Base-by-base conservation (phyloP, 2,113 vertebrate species). In the Dasyornis broadbenti region DNA sequence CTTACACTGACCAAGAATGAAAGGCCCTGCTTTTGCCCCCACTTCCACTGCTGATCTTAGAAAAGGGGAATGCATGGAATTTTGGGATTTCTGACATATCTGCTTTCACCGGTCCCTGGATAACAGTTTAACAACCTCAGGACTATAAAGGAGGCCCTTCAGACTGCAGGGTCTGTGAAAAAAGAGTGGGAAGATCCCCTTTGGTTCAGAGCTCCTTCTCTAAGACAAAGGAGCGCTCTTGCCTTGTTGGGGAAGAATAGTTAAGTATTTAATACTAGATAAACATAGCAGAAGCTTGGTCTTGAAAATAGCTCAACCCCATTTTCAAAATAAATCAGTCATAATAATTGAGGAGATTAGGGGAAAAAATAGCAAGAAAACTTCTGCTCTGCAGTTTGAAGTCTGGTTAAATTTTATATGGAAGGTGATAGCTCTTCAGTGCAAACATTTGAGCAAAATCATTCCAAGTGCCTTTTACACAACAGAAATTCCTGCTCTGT, bases 61-160 rank as follows among this genome's bases (percentile, higher is more conserved):
- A 22, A 65, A 27, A 63, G 24, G 19, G 9, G 1, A 7, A 3
- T 33, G 8, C 2, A 4, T 5, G 11, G 23, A 7, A 57, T 42
- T 42, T 35, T 49, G 24, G 64, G 27, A 13, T 82, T 89, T 79
- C 22, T 86, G 47, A 15, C 4, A 1, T 37, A 13, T 13, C 28
- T 0, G 0, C 37, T 39, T 63, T 23, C 33, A 13, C 9, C 45
- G 9, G 30, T 45, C 35, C 20, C 23, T 63, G 37, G 27, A 7
- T 50, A 61, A 21, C n/a, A 33, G 12, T 54, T 87, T 14, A 33
- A 39, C 30, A 44, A 28, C 11, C 11, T n/a, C 11, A 21, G 44
- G 68, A 11, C 13, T 37, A 5, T 30, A 28, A 56, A 44, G 27
- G n/a, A 70, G 9, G 33, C 24, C 22, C 13, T 75, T 76, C 40